Percentiles rank a stretch among this genome's conserved stretches.
Evolutionary conservation across 2,113 vertebrate genomes (phyloP).

Genomic region (Notechis scutatus): DNA sequence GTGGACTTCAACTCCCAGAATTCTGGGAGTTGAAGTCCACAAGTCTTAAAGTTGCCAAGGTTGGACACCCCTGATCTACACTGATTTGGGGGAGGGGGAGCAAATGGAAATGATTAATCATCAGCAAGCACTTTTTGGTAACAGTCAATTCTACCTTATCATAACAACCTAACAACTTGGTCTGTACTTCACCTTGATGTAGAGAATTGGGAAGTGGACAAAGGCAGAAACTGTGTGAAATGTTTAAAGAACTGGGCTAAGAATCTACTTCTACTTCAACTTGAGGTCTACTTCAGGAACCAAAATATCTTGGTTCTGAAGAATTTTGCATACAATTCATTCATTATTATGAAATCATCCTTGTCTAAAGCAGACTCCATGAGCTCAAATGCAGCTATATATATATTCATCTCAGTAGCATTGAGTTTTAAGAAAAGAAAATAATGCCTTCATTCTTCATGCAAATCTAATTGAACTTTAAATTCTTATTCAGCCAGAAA

Average conservation of each 20-base stretch:
- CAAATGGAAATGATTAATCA: not conserved
- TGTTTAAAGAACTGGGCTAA: not conserved
- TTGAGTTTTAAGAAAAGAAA: not conserved
- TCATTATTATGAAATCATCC: not conserved
- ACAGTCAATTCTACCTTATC: not conserved
- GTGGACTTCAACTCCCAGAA: too few species aligned
- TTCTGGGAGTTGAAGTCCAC: too few species aligned
- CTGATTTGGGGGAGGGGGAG: not conserved
- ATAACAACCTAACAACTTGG: not conserved
- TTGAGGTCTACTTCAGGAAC: not conserved
- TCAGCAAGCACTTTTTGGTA: not conserved
- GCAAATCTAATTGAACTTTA: not conserved
- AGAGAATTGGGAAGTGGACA: too few species aligned
- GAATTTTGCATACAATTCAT: not conserved
- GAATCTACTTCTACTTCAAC: not conserved
- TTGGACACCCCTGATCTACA: too few species aligned
- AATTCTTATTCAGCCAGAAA: not conserved
- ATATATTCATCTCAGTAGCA: not conserved
- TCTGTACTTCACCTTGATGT: not conserved
- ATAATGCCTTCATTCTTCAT: not conserved
- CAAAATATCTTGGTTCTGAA: not conserved
- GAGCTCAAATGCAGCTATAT: not conserved
- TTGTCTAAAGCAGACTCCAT: not conserved
- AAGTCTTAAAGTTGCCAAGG: too few species aligned
- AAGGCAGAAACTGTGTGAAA: not conserved